Conservation (phyloP, 1,140 invertebrate genomes). For the Hypothenemus hampei region DNA sequence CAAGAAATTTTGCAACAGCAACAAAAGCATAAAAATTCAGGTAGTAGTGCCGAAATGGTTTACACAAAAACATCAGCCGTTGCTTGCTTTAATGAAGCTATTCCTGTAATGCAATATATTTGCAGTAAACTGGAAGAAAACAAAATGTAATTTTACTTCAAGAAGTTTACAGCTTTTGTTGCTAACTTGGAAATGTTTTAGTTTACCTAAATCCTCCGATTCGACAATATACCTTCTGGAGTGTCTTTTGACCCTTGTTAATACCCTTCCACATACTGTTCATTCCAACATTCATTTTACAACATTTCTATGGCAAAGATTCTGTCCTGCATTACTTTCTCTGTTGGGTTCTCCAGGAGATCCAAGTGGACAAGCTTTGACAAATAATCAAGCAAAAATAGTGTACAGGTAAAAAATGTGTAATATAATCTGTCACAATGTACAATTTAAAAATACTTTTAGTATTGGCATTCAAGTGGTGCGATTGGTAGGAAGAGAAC, state of each 20-base stretch:
- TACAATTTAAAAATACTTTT: slow-evolving; percentile 32
- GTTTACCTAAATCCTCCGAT: slow-evolving; percentile 56
- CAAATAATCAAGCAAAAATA: slow-evolving; percentile 74
- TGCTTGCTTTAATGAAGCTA: slow-evolving; percentile 83
- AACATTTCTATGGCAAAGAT: slow-evolving; percentile 85
- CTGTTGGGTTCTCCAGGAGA: slow-evolving; percentile 72
- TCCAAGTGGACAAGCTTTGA: slow-evolving; percentile 66
- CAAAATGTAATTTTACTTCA: slow-evolving; percentile 56
- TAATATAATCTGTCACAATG: too few relatives aligned
- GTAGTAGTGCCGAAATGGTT: slow-evolving; percentile 51
- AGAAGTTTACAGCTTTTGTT: background rate
- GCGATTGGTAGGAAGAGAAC: slow-evolving; percentile 76
- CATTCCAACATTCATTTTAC: slow-evolving; percentile 78
- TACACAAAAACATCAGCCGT: slow-evolving; percentile 60
- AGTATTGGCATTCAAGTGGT: slow-evolving; percentile 86
- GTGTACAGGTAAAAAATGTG: slow-evolving; percentile 66
- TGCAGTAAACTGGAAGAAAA: slow-evolving; percentile 79
- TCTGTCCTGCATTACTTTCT: slow-evolving; percentile 82
- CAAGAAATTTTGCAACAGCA: slow-evolving; percentile 65
- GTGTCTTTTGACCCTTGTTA: slow-evolving; percentile 78
- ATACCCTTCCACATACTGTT: slow-evolving; percentile 73
- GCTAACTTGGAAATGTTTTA: slow-evolving; percentile 42
- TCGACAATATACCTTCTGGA: slow-evolving; percentile 75
- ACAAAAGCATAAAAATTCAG: slow-evolving; percentile 54
- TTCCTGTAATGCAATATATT: slow-evolving; percentile 84